Percentiles rank a stretch among this genome's conserved stretches.
Conservation (phyloP, 2,888 invertebrate species). For the Cephus spinipes region DNA sequence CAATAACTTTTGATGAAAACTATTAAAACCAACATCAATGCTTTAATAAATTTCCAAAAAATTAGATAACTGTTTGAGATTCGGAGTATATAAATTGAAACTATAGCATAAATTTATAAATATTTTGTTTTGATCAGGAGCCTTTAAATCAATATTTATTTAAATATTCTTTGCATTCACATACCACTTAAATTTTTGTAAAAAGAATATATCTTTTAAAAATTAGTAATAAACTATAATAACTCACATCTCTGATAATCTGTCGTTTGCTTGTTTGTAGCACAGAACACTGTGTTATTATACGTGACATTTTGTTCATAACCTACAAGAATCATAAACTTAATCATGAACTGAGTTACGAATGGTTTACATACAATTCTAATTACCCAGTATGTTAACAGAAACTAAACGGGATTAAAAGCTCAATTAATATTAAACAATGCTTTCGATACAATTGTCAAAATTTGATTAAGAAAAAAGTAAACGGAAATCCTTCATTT, state of each 20-base stretch:
- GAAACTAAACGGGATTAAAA: background rate
- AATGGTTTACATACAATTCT: background rate
- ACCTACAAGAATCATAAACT: background rate
- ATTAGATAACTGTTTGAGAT: background rate
- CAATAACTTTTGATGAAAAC: conserved; percentile 4
- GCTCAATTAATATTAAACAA: background rate
- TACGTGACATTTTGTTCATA: conserved; percentile 24
- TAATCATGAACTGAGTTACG: background rate
- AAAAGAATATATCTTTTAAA: conserved; percentile 2
- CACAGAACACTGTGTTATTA: background rate
- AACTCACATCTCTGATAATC: background rate
- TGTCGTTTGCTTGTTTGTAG: background rate
- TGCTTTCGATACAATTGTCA: background rate
- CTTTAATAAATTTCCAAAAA: background rate
- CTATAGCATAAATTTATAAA: background rate
- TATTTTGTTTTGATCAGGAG: background rate
- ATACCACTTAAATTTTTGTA: conserved; percentile 14
- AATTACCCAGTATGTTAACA: background rate
- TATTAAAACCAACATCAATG: background rate
- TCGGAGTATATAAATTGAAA: background rate
- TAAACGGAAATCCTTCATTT: background rate
- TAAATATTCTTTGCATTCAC: conserved; percentile 5
- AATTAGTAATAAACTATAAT: background rate
- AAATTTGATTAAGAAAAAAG: background rate
- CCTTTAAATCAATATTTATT: conserved; percentile 9